These are phyloP conservation scores for Aramus guarauna DNA, from an alignment of 2,113 vertebrate genomes.

Conservation along the genomic window DNA sequence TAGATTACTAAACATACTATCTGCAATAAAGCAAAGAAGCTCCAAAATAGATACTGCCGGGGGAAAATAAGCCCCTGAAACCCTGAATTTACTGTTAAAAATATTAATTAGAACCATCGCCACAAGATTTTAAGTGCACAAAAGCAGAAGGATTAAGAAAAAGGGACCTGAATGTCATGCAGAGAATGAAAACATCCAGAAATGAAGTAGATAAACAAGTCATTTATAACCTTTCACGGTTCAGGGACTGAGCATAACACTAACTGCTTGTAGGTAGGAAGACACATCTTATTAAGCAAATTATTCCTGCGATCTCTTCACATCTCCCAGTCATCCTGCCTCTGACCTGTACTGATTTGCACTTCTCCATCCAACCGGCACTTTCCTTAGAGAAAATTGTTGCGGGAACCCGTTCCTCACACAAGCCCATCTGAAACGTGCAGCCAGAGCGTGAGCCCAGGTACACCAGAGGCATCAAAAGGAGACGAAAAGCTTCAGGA, in stretches of 20 bases:
- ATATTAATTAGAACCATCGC: neutral
- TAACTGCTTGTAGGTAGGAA: neutral
- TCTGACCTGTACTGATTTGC: neutral
- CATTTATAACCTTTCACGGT: neutral
- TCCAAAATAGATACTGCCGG: neutral
- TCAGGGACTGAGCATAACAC: neutral
- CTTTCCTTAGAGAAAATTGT: neutral
- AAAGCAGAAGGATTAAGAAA: neutral
- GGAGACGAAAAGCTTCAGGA: neutral
- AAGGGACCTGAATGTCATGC: neutral
- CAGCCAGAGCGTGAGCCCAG: neutral
- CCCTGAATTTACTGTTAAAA: neutral
- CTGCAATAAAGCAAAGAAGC: neutral
- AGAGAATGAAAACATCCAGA: neutral
- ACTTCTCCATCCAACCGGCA: accelerated
- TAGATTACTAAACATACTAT: neutral
- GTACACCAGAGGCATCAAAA: neutral
- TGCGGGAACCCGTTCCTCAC: neutral
- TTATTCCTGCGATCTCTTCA: neutral
- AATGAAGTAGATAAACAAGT: neutral
- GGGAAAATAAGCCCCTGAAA: neutral
- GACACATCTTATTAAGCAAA: neutral
- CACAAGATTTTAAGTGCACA: neutral
- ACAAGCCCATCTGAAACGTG: accelerated
- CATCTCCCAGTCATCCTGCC: neutral